These are phyloP conservation scores for Gymnothorax reevesii DNA, from an alignment of 2,797 vertebrate genomes.

Conservation along the genomic window DNA sequence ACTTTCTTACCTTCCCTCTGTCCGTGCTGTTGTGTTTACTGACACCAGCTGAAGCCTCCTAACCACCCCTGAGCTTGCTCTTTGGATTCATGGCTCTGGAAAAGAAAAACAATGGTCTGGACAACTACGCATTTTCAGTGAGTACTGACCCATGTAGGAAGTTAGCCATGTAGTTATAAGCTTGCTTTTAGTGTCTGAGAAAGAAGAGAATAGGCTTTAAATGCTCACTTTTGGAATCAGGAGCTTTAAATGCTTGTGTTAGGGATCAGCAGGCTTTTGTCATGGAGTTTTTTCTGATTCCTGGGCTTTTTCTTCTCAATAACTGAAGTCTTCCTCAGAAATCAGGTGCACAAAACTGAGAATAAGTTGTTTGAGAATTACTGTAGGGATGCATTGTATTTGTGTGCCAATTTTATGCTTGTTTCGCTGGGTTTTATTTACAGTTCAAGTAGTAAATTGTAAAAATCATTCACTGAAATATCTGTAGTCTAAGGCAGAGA, in stretches of 20 bases:
- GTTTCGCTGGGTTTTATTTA: background rate
- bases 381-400: background rate
- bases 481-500: background rate
- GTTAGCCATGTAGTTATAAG: background rate
- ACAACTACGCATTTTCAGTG: conserved; percentile 77
- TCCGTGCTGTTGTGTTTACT: conserved; percentile 20
- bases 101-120: conserved; percentile 71
- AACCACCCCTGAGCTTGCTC: background rate
- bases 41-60: background rate
- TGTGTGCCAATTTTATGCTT: background rate
- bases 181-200: background rate
- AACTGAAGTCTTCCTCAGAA: background rate
- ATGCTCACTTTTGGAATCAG: background rate
- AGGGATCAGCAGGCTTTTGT: background rate
- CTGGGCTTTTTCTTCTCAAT: background rate
- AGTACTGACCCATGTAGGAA: conserved; percentile 58
- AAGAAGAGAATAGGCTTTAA: background rate
- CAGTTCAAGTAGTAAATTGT: background rate
- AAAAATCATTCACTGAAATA: background rate
- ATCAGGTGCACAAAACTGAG: background rate
- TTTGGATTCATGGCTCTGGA: conserved; percentile 61
- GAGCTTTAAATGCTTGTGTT: background rate
- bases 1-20: conserved; percentile 25
- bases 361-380: background rate
- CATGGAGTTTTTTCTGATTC: background rate